phyloP scores from a whole-genome alignment of 2,888 invertebrate genomes.

The Cotesia congregata region DNA sequence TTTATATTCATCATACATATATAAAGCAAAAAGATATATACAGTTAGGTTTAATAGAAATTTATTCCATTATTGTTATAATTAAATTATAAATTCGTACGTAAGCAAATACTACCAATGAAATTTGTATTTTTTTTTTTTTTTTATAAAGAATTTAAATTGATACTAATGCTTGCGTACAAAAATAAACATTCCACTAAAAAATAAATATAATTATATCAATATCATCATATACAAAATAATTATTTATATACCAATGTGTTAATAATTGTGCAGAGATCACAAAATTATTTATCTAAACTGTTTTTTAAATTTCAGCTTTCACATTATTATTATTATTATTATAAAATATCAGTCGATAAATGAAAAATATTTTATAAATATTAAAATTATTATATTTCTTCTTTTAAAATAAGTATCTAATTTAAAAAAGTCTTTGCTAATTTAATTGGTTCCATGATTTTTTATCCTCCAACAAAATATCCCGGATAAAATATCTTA shows the following conservation, averaged over 20 bases:
- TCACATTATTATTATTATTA: not conserved
- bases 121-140: constrained; percentile 5
- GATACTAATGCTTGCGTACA: constrained; percentile 50
- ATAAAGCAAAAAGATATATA: constrained; percentile 35
- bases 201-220: constrained; percentile 21
- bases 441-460: not conserved
- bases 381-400: constrained; percentile 6
- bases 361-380: constrained; percentile 20
- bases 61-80: constrained; percentile 43
- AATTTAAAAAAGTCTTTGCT: constrained; percentile 8
- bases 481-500: too few relatives aligned
- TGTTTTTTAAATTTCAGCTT: constrained; percentile 1
- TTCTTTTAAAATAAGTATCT: not conserved
- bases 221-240: constrained; percentile 11
- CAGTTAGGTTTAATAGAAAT: constrained; percentile 40
- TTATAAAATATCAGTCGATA: constrained; percentile 19
- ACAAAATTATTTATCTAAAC: constrained; percentile 2
- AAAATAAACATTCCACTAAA: constrained; percentile 43
- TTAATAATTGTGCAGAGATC: constrained; percentile 32
- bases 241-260: constrained; percentile 12
- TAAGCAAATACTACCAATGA: constrained; percentile 47
- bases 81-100: constrained; percentile 45
- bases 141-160: constrained; percentile 19
- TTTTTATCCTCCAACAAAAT: too few relatives aligned
- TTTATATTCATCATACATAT: constrained; percentile 19